Percentiles rank a stretch among this genome's conserved stretches.
These are phyloP conservation scores for Hydrophis major DNA, from an alignment of 2,797 vertebrate genomes.

Conservation along the genomic window DNA sequence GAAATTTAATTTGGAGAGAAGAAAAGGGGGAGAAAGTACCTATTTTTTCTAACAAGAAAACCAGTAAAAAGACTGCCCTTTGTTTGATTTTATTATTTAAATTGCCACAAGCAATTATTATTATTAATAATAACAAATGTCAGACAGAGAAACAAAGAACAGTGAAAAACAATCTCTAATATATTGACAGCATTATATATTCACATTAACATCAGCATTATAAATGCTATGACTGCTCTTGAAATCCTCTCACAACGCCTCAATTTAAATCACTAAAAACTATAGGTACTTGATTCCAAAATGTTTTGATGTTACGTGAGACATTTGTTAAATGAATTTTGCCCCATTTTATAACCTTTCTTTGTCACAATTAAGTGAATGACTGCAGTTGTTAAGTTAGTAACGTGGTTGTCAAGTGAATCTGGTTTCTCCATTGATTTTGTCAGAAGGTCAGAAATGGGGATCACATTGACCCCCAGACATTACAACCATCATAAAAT, in stretches of 20 bases:
- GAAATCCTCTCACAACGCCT: conserved; percentile 33
- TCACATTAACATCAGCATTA: conserved; percentile 40
- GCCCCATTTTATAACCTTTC: background rate
- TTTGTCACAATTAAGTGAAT: background rate
- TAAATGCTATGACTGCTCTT: conserved; percentile 29
- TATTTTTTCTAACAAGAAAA: background rate
- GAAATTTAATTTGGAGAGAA: background rate
- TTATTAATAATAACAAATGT: background rate
- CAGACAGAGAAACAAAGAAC: background rate
- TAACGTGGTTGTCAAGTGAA: background rate
- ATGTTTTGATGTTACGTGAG: background rate
- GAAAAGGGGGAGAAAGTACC: background rate
- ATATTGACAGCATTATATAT: conserved; percentile 28
- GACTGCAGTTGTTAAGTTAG: background rate
- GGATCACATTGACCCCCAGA: background rate
- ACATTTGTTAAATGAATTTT: background rate
- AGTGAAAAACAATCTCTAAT: conserved; percentile 18
- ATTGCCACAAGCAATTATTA: conserved; percentile 18
- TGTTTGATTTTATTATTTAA: background rate
- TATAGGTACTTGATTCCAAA: background rate
- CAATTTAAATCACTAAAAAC: conserved; percentile 32
- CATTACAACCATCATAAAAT: background rate
- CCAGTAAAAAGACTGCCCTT: background rate
- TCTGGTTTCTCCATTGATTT: background rate
- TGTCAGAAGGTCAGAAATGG: background rate